Evolutionary conservation across 2,888 invertebrate species (phyloP).

Genomic region (Gandaritis pyraliata): DNA sequence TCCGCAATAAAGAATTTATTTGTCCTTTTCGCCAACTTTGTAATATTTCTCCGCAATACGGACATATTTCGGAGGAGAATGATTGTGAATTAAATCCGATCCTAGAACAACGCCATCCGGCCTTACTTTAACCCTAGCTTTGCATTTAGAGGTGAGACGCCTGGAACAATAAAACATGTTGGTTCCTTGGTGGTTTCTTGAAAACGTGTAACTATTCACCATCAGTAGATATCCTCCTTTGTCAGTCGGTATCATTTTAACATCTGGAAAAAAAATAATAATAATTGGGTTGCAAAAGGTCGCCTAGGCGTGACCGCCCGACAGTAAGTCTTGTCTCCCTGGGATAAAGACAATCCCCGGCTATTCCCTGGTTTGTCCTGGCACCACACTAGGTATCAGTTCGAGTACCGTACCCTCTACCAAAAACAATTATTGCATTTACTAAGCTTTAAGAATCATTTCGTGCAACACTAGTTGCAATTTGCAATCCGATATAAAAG

Average conservation of each 20-base stretch:
- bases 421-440: too few species aligned
- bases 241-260: constrained; percentile 52
- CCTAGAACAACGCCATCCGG: constrained; percentile 1
- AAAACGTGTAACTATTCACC: constrained; percentile 48
- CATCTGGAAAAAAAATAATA: constrained; percentile 12
- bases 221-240: constrained; percentile 49
- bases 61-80: constrained; percentile 42
- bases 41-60: constrained; percentile 36
- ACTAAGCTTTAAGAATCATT: too few species aligned
- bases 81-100: constrained; percentile 27
- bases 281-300: too few species aligned
- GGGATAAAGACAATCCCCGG: too few species aligned
- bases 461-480: too few species aligned
- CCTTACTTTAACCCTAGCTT: constrained; percentile 29
- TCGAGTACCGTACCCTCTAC: too few species aligned
- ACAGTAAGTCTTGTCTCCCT: too few species aligned
- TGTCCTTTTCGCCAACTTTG: constrained; percentile 22
- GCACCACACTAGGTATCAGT: too few species aligned
- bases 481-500: too few species aligned
- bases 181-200: constrained; percentile 33
- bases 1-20: too few species aligned
- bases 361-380: too few species aligned
- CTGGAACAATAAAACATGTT: constrained; percentile 42
- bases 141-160: constrained; percentile 42
- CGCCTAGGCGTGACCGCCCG: too few species aligned